phyloP scores from a whole-genome alignment of 30 jellyfish, hydroid and myxozoan genomes.

The Hydractinia symbiolongicarpus region DNA sequence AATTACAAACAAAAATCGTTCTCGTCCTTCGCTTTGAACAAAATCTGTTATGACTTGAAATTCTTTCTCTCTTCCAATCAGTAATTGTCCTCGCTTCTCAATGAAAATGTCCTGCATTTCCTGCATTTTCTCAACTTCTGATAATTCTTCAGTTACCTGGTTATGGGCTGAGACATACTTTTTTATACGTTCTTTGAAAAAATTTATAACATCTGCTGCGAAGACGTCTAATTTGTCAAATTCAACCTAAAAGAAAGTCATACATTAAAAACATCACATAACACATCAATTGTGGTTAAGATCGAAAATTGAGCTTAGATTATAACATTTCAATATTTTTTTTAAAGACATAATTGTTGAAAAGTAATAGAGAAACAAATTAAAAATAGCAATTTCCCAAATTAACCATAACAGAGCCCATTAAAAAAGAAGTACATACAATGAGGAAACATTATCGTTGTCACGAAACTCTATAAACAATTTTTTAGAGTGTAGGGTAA shows the following conservation, averaged over 20 bases:
- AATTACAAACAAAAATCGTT: conserved; percentile 29
- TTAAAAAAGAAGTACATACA: too few relatives aligned
- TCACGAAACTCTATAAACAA: too few relatives aligned
- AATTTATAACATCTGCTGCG: conserved; percentile 37
- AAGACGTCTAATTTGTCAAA: conserved; percentile 54
- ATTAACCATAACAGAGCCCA: too few relatives aligned
- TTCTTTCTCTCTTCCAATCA: conserved; percentile 73
- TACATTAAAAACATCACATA: too few relatives aligned
- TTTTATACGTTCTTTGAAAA: conserved; percentile 54
- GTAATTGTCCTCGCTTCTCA: conserved; percentile 53
- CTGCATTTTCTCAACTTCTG: not conserved
- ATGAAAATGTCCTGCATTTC: conserved; percentile 54
- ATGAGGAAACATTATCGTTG: too few relatives aligned
- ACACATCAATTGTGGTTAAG: too few relatives aligned
- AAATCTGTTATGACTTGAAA: conserved; percentile 30
- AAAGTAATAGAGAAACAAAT: too few relatives aligned
- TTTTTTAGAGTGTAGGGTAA: too few relatives aligned
- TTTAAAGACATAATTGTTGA: too few relatives aligned
- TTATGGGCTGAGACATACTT: conserved; percentile 24
- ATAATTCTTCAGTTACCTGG: conserved; percentile 21
- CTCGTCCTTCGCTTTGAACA: not conserved
- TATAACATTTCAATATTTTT: too few relatives aligned
- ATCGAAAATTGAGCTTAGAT: too few relatives aligned
- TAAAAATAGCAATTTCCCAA: too few relatives aligned
- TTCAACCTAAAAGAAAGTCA: conserved; percentile 12